phyloP scores from a whole-genome alignment of 1,140 invertebrate species.

The Pygmarrhopalites habei region DNA sequence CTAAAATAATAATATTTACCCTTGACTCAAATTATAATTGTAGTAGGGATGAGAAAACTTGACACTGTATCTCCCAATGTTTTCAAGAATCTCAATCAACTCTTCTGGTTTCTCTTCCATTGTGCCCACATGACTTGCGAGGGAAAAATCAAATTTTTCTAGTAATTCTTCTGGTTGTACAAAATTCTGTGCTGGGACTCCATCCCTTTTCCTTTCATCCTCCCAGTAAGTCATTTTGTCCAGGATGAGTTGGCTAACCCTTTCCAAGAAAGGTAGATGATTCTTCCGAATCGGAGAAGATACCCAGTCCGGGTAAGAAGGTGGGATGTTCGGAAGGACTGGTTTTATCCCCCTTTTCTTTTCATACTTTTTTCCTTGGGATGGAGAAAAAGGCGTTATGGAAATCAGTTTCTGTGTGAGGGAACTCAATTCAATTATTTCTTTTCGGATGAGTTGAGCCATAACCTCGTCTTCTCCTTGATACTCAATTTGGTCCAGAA shows the following conservation, averaged over 20 bases:
- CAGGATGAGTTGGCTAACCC: not conserved
- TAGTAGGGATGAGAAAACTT: conserved; percentile 14
- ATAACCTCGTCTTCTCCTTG: not conserved
- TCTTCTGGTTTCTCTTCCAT: not conserved
- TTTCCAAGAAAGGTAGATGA: not conserved
- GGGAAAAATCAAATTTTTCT: conserved; percentile 7
- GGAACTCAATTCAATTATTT: too few species aligned
- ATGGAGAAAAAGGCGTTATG: too few species aligned
- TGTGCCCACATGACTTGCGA: not conserved
- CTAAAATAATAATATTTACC: not conserved
- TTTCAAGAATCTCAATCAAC: not conserved
- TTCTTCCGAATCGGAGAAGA: not conserved
- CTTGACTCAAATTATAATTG: not conserved
- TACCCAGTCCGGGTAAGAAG: not conserved
- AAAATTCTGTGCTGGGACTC: not conserved
- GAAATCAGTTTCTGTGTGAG: too few species aligned
- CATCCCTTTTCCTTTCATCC: not conserved
- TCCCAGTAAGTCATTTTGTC: conserved; percentile 2
- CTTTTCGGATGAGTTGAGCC: too few species aligned
- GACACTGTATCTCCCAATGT: conserved; percentile 3
- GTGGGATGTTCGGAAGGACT: not conserved
- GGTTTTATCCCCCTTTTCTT: not conserved
- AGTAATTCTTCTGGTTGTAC: conserved; percentile 1
- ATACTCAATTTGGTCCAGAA: conserved; percentile 1
- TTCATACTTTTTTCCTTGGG: too few species aligned